Conservation (phyloP, 2,888 invertebrate genomes). For the Cosmia pyralina region DNA sequence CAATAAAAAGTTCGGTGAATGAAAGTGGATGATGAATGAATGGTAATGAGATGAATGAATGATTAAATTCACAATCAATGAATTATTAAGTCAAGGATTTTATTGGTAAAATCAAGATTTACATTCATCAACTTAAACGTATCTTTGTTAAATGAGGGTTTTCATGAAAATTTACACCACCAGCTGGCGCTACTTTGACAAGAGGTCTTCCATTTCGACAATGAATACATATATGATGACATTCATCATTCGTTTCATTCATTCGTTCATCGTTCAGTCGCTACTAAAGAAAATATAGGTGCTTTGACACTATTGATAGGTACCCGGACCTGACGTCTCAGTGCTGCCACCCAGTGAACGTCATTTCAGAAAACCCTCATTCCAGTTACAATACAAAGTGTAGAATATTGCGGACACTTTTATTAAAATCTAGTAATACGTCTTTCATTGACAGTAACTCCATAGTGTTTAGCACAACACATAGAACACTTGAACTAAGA, state of each 20-base stretch:
- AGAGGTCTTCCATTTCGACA: too few relatives aligned
- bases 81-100: slow-evolving; percentile 5
- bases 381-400: background rate
- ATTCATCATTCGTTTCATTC: too few relatives aligned
- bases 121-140: background rate
- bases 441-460: slow-evolving; percentile 25
- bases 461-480: slow-evolving; percentile 48
- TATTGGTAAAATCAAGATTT: too few relatives aligned
- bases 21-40: slow-evolving; percentile 43
- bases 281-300: too few relatives aligned
- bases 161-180: too few relatives aligned
- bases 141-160: background rate
- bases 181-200: too few relatives aligned
- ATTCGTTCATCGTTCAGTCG: too few relatives aligned
- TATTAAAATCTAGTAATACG: slow-evolving; percentile 33
- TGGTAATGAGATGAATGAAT: slow-evolving; percentile 33
- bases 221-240: too few relatives aligned
- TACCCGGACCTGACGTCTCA: too few relatives aligned
- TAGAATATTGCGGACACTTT: slow-evolving; percentile 24
- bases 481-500: slow-evolving; percentile 34
- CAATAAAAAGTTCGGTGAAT: slow-evolving; percentile 50
- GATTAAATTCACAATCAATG: slow-evolving; percentile 15
- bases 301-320: too few relatives aligned
- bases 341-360: too few relatives aligned
- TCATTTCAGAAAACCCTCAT: too few relatives aligned